These are phyloP conservation scores for Hypolimnas misippus DNA, from an alignment of 2,888 invertebrate genomes.

Conservation along the genomic window DNA sequence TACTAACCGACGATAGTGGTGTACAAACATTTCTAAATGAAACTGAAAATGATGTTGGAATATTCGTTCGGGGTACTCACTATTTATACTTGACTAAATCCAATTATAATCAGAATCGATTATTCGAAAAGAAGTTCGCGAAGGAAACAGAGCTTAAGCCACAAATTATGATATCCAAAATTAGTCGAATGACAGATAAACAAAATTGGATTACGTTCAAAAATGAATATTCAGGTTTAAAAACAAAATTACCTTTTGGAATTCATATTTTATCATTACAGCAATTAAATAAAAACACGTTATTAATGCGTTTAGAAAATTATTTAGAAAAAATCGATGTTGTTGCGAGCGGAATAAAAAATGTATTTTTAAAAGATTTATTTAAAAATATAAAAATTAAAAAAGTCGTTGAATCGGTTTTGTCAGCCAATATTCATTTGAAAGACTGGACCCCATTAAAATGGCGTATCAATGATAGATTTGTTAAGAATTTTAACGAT, in stretches of 20 bases:
- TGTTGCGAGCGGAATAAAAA: conserved; percentile 77
- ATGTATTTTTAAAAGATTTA: conserved; percentile 82
- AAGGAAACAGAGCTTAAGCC: conserved; percentile 62
- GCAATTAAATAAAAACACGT: conserved; percentile 85
- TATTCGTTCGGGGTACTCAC: conserved; percentile 60
- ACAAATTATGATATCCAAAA: conserved; percentile 47
- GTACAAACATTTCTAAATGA: conserved; percentile 53
- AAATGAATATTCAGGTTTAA: conserved; percentile 75
- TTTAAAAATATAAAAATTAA: conserved; percentile 82
- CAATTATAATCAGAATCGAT: conserved; percentile 54
- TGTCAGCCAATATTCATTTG: conserved; percentile 87
- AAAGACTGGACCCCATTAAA: conserved; percentile 77
- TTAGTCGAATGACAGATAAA: conserved; percentile 39
- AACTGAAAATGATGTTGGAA: conserved; percentile 49
- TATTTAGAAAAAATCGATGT: conserved; percentile 87
- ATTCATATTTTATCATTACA: conserved; percentile 91
- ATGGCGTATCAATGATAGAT: conserved; percentile 72
- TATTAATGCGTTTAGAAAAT: conserved; percentile 91
- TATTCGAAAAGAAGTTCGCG: conserved; percentile 69
- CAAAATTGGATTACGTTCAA: conserved; percentile 66
- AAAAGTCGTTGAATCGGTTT: conserved; percentile 85
- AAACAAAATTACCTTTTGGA: conserved; percentile 85
- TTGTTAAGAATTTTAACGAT: conserved; percentile 58
- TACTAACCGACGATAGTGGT: conserved; percentile 90
- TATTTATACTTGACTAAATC: conserved; percentile 62